phyloP scores from a whole-genome alignment of 1,140 invertebrate genomes.

The Scaptomyza hsui region DNA sequence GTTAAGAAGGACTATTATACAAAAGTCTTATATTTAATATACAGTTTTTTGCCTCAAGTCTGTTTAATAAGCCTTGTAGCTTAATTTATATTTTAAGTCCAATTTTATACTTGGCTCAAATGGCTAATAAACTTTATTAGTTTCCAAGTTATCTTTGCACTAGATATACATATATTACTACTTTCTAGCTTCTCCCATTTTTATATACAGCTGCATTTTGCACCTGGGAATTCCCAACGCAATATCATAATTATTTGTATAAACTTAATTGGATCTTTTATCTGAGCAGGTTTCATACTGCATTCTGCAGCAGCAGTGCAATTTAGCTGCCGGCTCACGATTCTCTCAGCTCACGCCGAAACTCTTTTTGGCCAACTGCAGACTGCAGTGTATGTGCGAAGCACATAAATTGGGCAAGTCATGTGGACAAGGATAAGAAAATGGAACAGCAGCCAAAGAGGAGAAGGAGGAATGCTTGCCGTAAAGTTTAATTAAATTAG shows the following conservation, averaged over 20 bases:
- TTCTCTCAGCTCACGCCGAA: background rate
- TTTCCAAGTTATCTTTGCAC: background rate
- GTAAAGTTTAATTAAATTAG: slow-evolving; percentile 82
- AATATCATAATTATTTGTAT: slow-evolving; percentile 38
- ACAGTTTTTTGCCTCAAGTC: too few species aligned
- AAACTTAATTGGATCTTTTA: slow-evolving; percentile 51
- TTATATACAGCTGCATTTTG: slow-evolving; percentile 23
- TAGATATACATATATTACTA: background rate
- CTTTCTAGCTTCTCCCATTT: background rate
- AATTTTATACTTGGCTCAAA: background rate
- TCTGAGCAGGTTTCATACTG: slow-evolving; percentile 28
- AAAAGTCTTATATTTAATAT: too few species aligned
- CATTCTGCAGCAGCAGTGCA: slow-evolving; percentile 18
- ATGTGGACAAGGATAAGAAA: slow-evolving; percentile 49
- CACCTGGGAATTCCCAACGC: slow-evolving; percentile 4
- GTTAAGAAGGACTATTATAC: too few species aligned
- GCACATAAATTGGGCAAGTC: slow-evolving; percentile 53
- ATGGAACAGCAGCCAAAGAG: slow-evolving; percentile 20
- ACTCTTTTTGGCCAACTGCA: slow-evolving; percentile 12
- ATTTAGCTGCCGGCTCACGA: slow-evolving; percentile 4
- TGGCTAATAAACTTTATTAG: background rate
- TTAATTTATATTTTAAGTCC: background rate
- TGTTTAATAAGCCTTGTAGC: too few species aligned
- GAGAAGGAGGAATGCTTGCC: slow-evolving; percentile 39
- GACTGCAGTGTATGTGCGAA: background rate